A percentile compares a stretch with the other conserved stretches of the same genome.
Evolutionary conservation across 2,888 invertebrate genomes (phyloP).

Genomic region (Dyspetes luteomarginatus): DNA sequence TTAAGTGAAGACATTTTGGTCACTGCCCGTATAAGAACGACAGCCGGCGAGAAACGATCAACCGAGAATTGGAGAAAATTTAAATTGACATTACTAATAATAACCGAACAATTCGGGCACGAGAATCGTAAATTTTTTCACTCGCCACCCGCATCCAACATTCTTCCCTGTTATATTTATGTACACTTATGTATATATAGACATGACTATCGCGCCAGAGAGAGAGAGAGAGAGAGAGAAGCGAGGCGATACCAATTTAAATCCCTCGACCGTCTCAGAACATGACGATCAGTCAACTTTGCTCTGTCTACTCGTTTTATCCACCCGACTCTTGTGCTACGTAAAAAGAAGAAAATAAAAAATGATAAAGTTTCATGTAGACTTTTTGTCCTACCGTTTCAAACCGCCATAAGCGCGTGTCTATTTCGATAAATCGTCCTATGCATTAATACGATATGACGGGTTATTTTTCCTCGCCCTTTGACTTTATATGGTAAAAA

Average conservation of each 20-base stretch:
- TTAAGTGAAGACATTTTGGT: constrained; percentile 58
- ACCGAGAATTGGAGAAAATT: constrained; percentile 44
- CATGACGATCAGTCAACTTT: constrained; percentile 10
- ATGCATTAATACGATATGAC: constrained; percentile 16
- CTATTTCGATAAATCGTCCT: constrained; percentile 42
- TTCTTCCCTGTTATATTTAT: constrained; percentile 1
- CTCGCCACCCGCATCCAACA: constrained; percentile 56
- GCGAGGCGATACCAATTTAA: constrained; percentile 45
- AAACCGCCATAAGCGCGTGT: constrained; percentile 26
- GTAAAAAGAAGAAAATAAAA: no score
- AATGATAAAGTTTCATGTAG: no score
- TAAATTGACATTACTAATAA: constrained; percentile 63
- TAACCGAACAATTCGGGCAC: constrained; percentile 43
- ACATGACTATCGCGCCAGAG: background rate
- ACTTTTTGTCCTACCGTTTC: background rate
- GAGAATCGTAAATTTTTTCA: constrained; percentile 53
- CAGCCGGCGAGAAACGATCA: constrained; percentile 29
- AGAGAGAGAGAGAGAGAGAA: background rate
- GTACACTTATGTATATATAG: constrained; percentile 20
- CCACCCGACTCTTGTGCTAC: no score
- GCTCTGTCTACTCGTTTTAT: constrained; percentile 9
- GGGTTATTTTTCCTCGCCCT: background rate
- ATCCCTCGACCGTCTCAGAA: constrained; percentile 15
- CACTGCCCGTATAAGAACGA: constrained; percentile 53
- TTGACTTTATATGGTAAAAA: constrained; percentile 15